These are phyloP conservation scores for Alligator mississippiensis DNA, from an alignment of 2,113 vertebrate species.

Conservation along the genomic window DNA sequence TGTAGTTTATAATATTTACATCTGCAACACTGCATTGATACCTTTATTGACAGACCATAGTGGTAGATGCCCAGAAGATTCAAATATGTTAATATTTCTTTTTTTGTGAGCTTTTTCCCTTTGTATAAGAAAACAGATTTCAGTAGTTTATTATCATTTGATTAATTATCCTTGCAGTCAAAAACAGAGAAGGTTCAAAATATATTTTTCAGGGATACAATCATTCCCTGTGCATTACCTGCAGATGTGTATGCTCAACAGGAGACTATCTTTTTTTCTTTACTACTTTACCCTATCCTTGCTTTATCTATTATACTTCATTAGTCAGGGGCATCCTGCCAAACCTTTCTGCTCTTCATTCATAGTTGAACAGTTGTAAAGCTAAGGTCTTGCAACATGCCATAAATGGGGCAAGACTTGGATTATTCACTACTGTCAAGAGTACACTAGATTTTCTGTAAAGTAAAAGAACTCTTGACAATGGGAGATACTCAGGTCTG, in stretches of 20 bases:
- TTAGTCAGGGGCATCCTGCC: neutral
- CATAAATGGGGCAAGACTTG: neutral
- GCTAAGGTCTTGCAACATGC: neutral
- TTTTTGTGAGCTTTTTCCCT: neutral
- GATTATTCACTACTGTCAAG: neutral
- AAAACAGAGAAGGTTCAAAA: neutral
- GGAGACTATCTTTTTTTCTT: neutral
- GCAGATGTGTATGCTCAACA: neutral
- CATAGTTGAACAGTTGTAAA: neutral
- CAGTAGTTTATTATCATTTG: neutral
- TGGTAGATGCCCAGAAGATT: neutral
- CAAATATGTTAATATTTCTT: neutral
- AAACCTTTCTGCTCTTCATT: neutral
- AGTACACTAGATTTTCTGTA: neutral
- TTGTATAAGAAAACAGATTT: neutral
- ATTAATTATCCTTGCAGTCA: neutral
- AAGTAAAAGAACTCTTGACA: neutral
- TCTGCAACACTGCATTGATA: neutral
- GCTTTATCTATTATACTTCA: neutral
- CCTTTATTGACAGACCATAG: neutral
- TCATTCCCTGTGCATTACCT: neutral
- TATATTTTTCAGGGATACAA: neutral
- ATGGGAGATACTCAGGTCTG: neutral
- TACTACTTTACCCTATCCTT: neutral
- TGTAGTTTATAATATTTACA: neutral